Conservation (phyloP, 2,113 vertebrate genomes). For the Seriola dumerili region DNA sequence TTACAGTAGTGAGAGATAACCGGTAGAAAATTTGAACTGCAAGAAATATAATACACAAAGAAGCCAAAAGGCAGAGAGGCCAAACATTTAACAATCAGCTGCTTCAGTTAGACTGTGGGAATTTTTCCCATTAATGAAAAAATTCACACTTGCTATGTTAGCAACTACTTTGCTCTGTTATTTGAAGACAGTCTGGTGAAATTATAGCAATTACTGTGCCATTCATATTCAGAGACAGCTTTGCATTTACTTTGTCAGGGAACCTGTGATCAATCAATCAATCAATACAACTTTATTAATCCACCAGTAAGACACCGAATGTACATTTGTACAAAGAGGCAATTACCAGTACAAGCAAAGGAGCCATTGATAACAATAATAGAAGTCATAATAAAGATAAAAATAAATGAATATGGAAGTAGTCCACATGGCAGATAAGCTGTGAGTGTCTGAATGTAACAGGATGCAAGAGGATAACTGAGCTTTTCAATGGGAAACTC, state of each 20-base stretch:
- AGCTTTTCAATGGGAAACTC: not conserved
- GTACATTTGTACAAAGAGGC: no score
- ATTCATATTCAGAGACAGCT: conserved; percentile 17
- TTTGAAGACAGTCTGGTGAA: not conserved
- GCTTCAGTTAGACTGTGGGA: not conserved
- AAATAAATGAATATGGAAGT: no score
- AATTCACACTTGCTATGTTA: not conserved
- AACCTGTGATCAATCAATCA: not conserved
- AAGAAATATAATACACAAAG: not conserved
- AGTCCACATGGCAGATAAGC: no score
- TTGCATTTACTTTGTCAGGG: not conserved
- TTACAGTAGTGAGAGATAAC: not conserved
- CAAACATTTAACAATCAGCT: not conserved
- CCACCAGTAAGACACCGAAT: no score
- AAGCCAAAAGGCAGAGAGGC: not conserved
- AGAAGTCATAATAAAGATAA: no score
- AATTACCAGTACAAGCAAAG: no score
- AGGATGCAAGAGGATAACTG: not conserved
- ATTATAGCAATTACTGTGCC: not conserved
- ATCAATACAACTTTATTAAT: no score
- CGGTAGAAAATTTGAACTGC: not conserved
- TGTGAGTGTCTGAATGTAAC: not conserved
- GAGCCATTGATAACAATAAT: no score
- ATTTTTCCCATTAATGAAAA: not conserved
- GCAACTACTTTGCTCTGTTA: not conserved